phyloP scores from a whole-genome alignment of 2,113 vertebrate genomes.

The Aplodontia rufa region DNA sequence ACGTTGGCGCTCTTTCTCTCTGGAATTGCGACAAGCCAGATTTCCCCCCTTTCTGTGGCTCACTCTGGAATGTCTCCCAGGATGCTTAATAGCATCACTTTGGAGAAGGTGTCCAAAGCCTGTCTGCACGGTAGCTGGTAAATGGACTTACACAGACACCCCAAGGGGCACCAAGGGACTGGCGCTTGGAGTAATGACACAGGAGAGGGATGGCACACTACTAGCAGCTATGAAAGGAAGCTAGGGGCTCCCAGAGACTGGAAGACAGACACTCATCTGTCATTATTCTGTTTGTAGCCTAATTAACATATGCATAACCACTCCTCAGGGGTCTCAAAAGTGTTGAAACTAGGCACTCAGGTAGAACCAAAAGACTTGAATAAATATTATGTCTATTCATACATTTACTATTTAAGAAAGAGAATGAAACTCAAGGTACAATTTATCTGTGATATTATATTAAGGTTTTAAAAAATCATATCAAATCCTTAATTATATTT shows the following conservation, averaged over 20 bases:
- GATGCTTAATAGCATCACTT: neutral
- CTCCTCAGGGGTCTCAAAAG: neutral
- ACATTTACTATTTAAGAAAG: neutral
- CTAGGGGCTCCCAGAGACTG: neutral
- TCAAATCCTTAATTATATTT: neutral
- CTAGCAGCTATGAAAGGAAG: too few species aligned
- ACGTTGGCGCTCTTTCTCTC: neutral
- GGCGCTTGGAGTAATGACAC: rapidly evolving
- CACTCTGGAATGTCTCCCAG: neutral
- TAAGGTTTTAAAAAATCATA: neutral
- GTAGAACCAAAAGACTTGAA: neutral
- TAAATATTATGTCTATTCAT: neutral
- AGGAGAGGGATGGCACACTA: too few species aligned
- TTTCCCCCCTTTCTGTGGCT: neutral
- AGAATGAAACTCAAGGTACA: neutral
- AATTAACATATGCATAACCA: neutral
- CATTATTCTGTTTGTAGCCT: neutral
- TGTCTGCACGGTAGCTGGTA: neutral
- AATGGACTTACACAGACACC: neutral
- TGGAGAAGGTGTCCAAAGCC: neutral
- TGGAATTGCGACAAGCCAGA: neutral
- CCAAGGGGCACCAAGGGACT: rapidly evolving
- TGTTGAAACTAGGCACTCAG: neutral
- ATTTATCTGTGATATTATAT: neutral
- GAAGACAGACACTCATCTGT: rapidly evolving